Conservation (phyloP, 2,888 invertebrate genomes). For the Andrena haemorrhoa region DNA sequence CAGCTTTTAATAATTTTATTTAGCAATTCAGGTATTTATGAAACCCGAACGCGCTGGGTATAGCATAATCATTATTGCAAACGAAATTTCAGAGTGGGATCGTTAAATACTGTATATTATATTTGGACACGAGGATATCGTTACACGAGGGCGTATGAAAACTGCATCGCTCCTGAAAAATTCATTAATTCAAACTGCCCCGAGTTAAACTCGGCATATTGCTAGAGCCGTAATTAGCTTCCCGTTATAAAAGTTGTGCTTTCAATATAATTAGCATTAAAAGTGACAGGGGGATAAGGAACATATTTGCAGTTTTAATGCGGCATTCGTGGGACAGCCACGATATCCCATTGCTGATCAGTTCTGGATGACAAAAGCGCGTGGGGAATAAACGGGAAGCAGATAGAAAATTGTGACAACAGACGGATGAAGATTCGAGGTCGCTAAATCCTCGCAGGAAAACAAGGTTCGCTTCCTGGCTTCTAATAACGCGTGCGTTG, state of each 20-base stretch:
- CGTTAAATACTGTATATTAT: too few species aligned
- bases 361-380: too few species aligned
- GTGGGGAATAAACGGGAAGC: background rate
- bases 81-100: too few species aligned
- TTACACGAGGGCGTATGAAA: background rate
- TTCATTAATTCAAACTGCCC: background rate
- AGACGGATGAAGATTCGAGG: background rate
- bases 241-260: background rate
- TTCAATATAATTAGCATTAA: background rate
- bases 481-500: slow-evolving; percentile 68
- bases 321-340: background rate
- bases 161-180: background rate
- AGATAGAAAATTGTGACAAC: too few species aligned
- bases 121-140: too few species aligned
- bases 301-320: background rate
- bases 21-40: too few species aligned
- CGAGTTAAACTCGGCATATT: background rate
- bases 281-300: background rate
- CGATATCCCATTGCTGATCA: background rate
- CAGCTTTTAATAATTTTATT: too few species aligned
- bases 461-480: slow-evolving; percentile 36
- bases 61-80: too few species aligned
- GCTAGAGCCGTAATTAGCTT: background rate
- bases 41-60: too few species aligned
- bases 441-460: slow-evolving; percentile 62